Evolutionary conservation across 2,888 invertebrate genomes (phyloP).

Genomic region (Tipula vernalis): DNA sequence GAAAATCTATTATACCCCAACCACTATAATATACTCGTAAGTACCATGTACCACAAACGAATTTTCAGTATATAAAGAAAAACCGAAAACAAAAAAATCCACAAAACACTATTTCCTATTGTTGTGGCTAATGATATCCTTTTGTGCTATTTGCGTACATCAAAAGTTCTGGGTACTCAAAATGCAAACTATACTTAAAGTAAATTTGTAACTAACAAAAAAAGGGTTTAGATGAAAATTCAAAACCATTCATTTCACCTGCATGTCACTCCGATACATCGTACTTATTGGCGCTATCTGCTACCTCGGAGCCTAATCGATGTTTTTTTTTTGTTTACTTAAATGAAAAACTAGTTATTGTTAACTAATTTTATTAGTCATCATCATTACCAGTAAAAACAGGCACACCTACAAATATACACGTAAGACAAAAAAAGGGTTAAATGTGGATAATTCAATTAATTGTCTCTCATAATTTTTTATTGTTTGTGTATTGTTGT

Average conservation of each 20-base stretch:
- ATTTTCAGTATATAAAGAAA: background rate
- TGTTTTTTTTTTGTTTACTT: background rate
- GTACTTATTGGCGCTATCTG: no score
- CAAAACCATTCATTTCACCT: background rate
- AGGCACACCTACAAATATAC: background rate
- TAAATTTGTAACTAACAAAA: no score
- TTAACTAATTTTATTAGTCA: background rate
- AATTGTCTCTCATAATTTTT: background rate
- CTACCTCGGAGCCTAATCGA: background rate
- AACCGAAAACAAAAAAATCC: background rate
- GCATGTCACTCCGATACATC: no score
- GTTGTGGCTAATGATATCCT: background rate
- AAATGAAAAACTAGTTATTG: background rate
- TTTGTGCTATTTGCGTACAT: background rate
- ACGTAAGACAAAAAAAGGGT: background rate
- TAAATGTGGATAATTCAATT: background rate
- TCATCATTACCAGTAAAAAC: background rate
- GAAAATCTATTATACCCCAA: background rate
- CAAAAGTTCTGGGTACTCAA: background rate
- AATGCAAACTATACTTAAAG: background rate
- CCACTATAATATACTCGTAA: background rate
- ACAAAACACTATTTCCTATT: background rate
- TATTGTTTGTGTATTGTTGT: background rate
- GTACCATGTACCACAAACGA: background rate
- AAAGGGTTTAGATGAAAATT: background rate